Percentiles rank a stretch among this genome's conserved stretches.
These are phyloP conservation scores for Eurois occulta DNA, from an alignment of 2,888 invertebrate genomes.

Conservation along the genomic window DNA sequence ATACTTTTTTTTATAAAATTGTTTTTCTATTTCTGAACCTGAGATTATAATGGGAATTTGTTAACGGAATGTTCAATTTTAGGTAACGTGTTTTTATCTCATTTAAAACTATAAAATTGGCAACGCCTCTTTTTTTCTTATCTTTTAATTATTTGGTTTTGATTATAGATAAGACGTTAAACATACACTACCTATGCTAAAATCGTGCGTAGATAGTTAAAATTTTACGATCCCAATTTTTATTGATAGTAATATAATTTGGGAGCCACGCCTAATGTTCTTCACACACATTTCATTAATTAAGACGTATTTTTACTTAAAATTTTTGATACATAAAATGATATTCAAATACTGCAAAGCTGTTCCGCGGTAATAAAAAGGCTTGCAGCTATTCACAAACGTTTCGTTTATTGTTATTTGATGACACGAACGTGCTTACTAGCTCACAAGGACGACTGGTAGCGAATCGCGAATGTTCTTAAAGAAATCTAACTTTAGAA, in stretches of 20 bases:
- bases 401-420: slow-evolving; percentile 51
- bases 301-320: slow-evolving; percentile 13
- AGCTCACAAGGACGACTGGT: slow-evolving; percentile 53
- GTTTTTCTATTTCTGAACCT: not conserved
- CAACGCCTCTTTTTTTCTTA: not conserved
- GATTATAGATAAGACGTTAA: not conserved
- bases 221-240: slow-evolving; percentile 17
- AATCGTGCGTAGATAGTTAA: not conserved
- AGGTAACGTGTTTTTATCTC: not conserved
- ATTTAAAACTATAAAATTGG: not conserved
- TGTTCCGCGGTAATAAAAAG: slow-evolving; percentile 31
- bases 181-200: not conserved
- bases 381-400: slow-evolving; percentile 22
- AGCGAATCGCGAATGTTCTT: slow-evolving; percentile 33
- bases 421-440: slow-evolving; percentile 34
- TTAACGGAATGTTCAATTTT: not conserved
- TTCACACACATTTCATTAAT: slow-evolving; percentile 11
- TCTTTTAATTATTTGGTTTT: not conserved
- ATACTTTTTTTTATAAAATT: slow-evolving; percentile 48
- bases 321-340: not conserved
- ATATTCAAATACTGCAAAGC: not conserved
- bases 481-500: slow-evolving; percentile 36
- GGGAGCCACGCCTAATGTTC: not conserved
- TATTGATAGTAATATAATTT: not conserved
- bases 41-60: not conserved